phyloP scores from a whole-genome alignment of 2,113 vertebrate genomes.

The Eidolon helvum region DNA sequence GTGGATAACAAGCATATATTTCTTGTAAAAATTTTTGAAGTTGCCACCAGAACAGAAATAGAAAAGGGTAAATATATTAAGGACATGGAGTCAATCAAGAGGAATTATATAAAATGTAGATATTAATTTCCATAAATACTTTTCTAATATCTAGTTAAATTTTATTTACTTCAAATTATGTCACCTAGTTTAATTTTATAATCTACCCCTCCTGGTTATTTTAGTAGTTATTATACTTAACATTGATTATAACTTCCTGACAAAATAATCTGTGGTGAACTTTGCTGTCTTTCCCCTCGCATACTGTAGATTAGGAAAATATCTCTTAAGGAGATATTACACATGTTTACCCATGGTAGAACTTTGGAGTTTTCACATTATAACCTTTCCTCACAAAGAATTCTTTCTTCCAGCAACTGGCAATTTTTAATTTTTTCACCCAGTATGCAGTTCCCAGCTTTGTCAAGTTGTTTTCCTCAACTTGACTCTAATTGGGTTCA shows the following conservation, averaged over 20 bases:
- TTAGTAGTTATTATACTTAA: not conserved
- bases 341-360: not conserved
- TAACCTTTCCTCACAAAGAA: not conserved
- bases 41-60: not conserved
- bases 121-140: not conserved
- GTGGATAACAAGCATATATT: not conserved
- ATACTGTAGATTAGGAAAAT: not conserved
- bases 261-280: not conserved
- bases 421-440: not conserved
- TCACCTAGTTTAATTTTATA: conserved; percentile 8
- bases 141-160: not conserved
- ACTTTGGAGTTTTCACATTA: not conserved
- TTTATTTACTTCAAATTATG: not conserved
- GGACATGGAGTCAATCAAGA: not conserved
- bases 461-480: not conserved
- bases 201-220: not conserved
- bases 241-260: not conserved
- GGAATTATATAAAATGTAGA: not conserved
- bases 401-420: not conserved
- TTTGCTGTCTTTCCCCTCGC: not conserved
- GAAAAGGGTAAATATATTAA: not conserved
- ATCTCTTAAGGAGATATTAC: not conserved
- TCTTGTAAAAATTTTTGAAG: not conserved
- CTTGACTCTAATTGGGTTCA: not conserved
- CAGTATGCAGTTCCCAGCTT: not conserved